Base-by-base conservation (phyloP, 2,797 vertebrate species). In the Acipenser transmontanus region DNA sequence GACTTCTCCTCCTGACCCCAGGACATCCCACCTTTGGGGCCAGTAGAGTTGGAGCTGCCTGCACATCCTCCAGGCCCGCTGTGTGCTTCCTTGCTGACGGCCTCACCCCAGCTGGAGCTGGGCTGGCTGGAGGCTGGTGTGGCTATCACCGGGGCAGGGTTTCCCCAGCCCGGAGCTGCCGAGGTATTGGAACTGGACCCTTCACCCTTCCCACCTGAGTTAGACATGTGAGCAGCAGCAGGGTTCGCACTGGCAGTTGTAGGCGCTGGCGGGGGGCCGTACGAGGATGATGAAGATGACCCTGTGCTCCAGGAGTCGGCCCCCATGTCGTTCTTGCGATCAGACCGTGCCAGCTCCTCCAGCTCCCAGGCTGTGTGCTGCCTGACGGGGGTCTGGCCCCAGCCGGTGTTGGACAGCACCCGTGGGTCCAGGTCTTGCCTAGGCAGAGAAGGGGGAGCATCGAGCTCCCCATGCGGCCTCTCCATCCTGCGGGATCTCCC, bases 1-100 rank as follows among this genome's bases (percentile, higher is more conserved):
- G 95, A 88, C 81, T 95, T 96, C 72, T 97, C 93, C 78, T 94
- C 95, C 75, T 92, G 92, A 77, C 88, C 89, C 96, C 96, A 98
- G 63, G 93, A 81, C 70, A 93, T 88, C 79, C 91, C 89, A 83
- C 87, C 88, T 89, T 95, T 96, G 85, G 92, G 83, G 75, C 90
- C 89, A 88, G 81, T 93, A 83, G 83, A 81, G 75, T 73, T 90
- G 71, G 89, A 90, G 86, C 82, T 86, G 83, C 84, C 86, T 71
- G 91, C 70, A 61, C 96, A 98, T 5, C 90, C 91, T 86, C 91
- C 90, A 13, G 92, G 90, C 80, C 93, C 93, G 74, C 91, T 95
- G 50, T 90, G 82, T 64, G 90, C 80, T 85, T 97, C 96, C 84
- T 75, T 89, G 78, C 85, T 84, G 78, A 78, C 77, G 74, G 78